A percentile compares a stretch with the other conserved stretches of the same genome.
These are phyloP conservation scores for Leptopilina myrica DNA, from an alignment of 2,888 invertebrate species.

Conservation along the genomic window DNA sequence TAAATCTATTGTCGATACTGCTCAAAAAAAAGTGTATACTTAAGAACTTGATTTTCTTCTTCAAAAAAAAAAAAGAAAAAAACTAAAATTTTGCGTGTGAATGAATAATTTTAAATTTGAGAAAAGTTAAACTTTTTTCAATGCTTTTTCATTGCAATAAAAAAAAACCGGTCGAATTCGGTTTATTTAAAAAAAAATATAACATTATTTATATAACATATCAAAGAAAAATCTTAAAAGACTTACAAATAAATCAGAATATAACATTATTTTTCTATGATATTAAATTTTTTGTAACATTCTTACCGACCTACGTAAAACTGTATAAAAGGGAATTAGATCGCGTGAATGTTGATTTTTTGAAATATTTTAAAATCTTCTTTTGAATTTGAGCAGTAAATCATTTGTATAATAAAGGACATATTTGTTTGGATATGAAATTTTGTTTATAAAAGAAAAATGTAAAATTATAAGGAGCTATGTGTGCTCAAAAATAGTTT, in stretches of 20 bases:
- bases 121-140: neutral
- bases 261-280: neutral
- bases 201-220: neutral
- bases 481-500: neutral
- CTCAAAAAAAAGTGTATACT: neutral
- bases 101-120: neutral
- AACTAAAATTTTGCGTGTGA: neutral
- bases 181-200: neutral
- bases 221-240: neutral
- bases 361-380: no score
- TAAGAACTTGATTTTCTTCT: neutral
- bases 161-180: neutral
- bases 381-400: slow-evolving; percentile 8
- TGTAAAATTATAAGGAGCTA: neutral
- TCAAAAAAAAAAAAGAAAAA: neutral
- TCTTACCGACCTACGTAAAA: neutral
- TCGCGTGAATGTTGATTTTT: neutral
- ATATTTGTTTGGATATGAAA: slow-evolving; percentile 9
- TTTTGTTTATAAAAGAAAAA: neutral
- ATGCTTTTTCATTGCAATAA: neutral
- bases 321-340: neutral
- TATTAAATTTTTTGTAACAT: neutral
- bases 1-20: slow-evolving; percentile 3
- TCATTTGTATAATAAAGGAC: slow-evolving; percentile 15
- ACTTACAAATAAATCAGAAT: neutral